Conservation (phyloP, 2,888 invertebrate genomes). For the Torymus texanus region DNA sequence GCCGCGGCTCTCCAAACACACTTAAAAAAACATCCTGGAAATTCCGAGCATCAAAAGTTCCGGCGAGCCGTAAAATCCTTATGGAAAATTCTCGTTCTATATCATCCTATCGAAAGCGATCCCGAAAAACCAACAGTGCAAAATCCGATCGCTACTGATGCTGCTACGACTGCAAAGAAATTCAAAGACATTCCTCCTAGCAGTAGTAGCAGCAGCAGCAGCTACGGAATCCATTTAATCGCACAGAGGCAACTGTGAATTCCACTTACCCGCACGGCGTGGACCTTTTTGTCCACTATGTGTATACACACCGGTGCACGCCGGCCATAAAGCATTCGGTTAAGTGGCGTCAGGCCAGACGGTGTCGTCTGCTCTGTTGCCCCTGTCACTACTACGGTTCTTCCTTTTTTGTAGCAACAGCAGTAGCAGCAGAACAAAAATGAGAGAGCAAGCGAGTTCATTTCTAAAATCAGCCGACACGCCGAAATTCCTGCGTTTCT, state of each 20-base stretch:
- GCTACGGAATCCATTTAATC: too few species aligned
- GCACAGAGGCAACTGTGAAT: slow-evolving; percentile 4
- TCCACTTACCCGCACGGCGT: not conserved
- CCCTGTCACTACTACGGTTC: not conserved
- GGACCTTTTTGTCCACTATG: not conserved
- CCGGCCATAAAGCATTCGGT: slow-evolving; percentile 37
- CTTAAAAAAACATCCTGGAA: too few species aligned
- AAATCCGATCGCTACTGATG: too few species aligned
- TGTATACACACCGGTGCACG: not conserved
- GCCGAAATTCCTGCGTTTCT: slow-evolving; percentile 35
- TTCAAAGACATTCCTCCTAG: too few species aligned
- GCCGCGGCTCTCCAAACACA: too few species aligned
- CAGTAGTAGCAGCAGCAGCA: too few species aligned
- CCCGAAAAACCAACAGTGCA: too few species aligned
- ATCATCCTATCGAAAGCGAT: too few species aligned
- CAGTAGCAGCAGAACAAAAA: slow-evolving; percentile 1
- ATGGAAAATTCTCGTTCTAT: too few species aligned
- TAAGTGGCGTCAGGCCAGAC: slow-evolving; percentile 47
- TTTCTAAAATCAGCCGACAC: slow-evolving; percentile 45
- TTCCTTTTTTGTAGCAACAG: slow-evolving; percentile 6
- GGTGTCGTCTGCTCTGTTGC: slow-evolving; percentile 14
- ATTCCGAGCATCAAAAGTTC: too few species aligned
- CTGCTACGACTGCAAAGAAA: too few species aligned
- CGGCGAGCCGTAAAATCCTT: too few species aligned
- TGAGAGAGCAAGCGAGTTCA: slow-evolving; percentile 23